Evolutionary conservation across 2,797 vertebrate genomes (phyloP), one percentile per base, ranked within the genome.

Genomic region (Etheostoma nigrum): DNA sequence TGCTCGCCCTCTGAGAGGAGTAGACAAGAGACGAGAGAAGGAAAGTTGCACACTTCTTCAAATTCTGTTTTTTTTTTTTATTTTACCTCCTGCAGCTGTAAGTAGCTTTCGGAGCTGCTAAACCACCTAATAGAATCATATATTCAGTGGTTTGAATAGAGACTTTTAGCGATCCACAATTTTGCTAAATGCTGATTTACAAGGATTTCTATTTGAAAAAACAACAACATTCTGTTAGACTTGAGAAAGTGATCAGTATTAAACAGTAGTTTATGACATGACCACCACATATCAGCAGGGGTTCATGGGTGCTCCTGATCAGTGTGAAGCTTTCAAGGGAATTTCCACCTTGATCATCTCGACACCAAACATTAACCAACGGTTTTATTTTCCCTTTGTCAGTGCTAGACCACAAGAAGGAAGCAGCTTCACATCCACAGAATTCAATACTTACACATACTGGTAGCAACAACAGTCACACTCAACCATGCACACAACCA

Each of bases 351-450:
- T 25, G n/a, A 52, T 67, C n/a, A 23, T 63, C 11, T 16, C 14
- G 1, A 67, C 23, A n/a, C 8, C 25, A 25, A 67, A 71, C 23
- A 76, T 63, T 21, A 23, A 51, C n/a, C 4, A 19, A 58, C 54
- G n/a, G 53, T 75, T 83, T 83, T 72, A 72, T 58, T 83, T 75
- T 64, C 44, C 23, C 33, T 67, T 55, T 2, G 60, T 25, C 33
- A 57, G 14, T 40, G 68, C 40, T 42, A 49, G 44, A 74, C 44
- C 71, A 62, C 66, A 58, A 67, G 47, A 33, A 63, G 67, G 45
- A 75, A 67, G 14, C 33, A 48, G 48, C 16, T 66, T 57, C 49
- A 70, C 55, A 51, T 51, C 25, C 47, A 47, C 4, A 19, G 4
- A 3, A 9, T 40, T 21, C 4, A 40, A 1, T 68, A 58, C 16